phyloP scores from a whole-genome alignment of 2,113 vertebrate species.

The Siphamia tubifer region DNA sequence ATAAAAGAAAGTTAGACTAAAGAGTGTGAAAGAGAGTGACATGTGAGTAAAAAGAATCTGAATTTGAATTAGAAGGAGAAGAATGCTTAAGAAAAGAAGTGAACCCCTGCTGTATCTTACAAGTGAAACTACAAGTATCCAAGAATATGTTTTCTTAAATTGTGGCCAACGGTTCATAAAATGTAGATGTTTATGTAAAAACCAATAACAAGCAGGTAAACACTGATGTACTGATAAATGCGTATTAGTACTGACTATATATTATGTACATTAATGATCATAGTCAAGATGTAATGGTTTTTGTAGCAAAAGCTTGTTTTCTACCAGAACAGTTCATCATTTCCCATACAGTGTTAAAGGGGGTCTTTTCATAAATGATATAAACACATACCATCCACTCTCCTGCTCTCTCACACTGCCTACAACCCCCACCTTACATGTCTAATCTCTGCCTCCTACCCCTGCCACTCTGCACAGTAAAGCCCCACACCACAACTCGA shows the following conservation, averaged over 20 bases:
- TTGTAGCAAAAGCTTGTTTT: not conserved
- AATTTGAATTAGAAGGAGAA: constrained; percentile 51
- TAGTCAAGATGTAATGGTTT: not conserved
- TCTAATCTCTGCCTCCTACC: constrained; percentile 16
- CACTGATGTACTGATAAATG: not conserved
- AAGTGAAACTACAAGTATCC: not conserved
- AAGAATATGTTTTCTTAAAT: not conserved
- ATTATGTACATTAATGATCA: not conserved
- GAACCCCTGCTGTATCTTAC: not conserved
- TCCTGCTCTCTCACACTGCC: not conserved
- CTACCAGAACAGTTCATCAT: not conserved
- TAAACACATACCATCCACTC: constrained; percentile 22
- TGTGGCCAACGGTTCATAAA: too few relatives aligned
- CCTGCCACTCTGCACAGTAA: constrained; percentile 5
- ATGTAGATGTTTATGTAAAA: too few relatives aligned
- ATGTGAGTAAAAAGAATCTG: constrained; percentile 48
- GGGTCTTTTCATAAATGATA: constrained; percentile 12
- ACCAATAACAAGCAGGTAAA: too few relatives aligned
- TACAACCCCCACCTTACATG: constrained; percentile 6
- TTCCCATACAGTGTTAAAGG: not conserved
- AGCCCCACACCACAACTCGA: constrained; percentile 26
- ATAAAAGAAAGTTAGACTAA: constrained; percentile 40
- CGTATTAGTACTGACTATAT: not conserved
- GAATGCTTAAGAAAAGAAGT: constrained; percentile 36
- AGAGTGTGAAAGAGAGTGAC: constrained; percentile 26